Evolutionary conservation across 2,888 invertebrate species (phyloP), one percentile per base, ranked within the genome.

Genomic region (Macaria liturata): DNA sequence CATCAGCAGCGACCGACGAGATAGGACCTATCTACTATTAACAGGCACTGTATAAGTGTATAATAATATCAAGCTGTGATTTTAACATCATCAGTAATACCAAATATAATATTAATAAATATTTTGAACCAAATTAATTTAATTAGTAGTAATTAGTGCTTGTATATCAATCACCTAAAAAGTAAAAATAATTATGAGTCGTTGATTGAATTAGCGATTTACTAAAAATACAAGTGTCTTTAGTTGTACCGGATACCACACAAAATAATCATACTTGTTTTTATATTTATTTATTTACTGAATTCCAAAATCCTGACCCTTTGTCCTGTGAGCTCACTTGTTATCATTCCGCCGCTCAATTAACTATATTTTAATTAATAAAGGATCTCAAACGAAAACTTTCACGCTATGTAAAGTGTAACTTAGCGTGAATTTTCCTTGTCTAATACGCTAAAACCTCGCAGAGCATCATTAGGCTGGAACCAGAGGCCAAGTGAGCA

Each of bases 401-500:
- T 42, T 8, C 34, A 8, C 42, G n/a, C 9, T n/a, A 42, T 32
- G 7, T 31, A 9, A n/a, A 40, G 32, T 8, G 31, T 39, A 46
- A 30, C 42, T 54, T 47, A 20, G 4, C 4, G 9, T 9, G 4
- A 3, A 32, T 3, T 9, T 20, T 9, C 9, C 34, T 4, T 32
- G 39, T 30, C 34, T n/a, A 37, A 43, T 9, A 43, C 3, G 37
- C 8, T 40, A 37, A 54, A 59, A 50, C 20, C 48, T 30, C 32
- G 37, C 37, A 59, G 43, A 45, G 31, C 54, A 43, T 59, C 44
- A 47, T 54, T 48, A 51, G 9, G 9, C 43, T 9, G 40, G 47
- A 44, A n/a, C 42, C 50, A 5, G n/a, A 49, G 45, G 48, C 32
- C 48, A 48, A n/a, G 49, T 47, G 58, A 48, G 54, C 59, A 54